Percentiles rank a stretch among this genome's conserved stretches.
phyloP scores from a whole-genome alignment of 92 coral and sea anemone genomes.

The Palythoa grandis region DNA sequence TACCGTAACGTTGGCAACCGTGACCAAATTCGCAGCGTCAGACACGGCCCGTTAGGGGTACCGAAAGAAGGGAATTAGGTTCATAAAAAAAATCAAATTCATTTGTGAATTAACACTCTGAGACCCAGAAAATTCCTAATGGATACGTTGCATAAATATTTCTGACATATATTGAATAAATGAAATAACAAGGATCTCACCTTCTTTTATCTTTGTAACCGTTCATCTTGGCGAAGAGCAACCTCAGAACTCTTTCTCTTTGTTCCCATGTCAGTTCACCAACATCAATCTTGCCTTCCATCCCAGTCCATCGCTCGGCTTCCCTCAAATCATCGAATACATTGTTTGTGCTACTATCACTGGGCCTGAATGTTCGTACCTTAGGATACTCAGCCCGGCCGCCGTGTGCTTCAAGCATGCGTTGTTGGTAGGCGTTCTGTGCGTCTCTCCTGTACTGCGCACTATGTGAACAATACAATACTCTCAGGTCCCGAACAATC shows the following conservation, averaged over 20 bases:
- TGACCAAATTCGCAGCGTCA: no score
- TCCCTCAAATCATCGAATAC: conserved; percentile 93
- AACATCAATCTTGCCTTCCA: conserved; percentile 93
- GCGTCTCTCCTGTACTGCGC: conserved; percentile 96
- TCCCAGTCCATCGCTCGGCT: conserved; percentile 97
- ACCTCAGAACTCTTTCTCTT: conserved; percentile 87
- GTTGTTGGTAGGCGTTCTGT: conserved; percentile 89
- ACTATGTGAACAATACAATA: conserved; percentile 42
- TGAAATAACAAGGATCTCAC: conserved; percentile 40
- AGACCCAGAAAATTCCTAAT: no score
- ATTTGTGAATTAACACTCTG: no score
- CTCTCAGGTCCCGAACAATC: no score
- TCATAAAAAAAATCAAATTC: no score
- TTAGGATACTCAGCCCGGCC: conserved; percentile 90
- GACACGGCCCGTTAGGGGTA: no score
- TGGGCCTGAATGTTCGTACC: conserved; percentile 88
- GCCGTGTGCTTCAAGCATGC: conserved; percentile 94
- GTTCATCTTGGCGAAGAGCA: conserved; percentile 95
- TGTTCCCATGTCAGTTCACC: conserved; percentile 98
- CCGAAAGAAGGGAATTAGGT: no score
- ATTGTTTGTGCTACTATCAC: conserved; percentile 94
- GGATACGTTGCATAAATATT: background rate
- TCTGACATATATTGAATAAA: background rate
- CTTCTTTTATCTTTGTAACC: conserved; percentile 84
- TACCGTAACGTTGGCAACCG: no score